Conservation (phyloP, 2,888 invertebrate genomes). For the Cosmopolites sordidus region DNA sequence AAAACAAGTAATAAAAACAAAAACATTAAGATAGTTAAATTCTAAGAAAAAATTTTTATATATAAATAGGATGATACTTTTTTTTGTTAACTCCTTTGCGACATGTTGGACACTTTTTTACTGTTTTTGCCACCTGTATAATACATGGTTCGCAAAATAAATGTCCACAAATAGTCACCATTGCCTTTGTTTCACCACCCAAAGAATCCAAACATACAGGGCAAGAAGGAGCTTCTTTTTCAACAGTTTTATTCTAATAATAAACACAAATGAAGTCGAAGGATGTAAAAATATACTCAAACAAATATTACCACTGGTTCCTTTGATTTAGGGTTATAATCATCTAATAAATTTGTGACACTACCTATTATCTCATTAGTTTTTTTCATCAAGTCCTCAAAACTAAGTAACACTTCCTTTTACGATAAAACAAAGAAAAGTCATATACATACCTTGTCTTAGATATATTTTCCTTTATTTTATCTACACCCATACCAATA, state of each 20-base stretch:
- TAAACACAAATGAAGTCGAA: background rate
- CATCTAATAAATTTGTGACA: conserved; percentile 8
- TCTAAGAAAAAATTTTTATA: too few relatives aligned
- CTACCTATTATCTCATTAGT: conserved; percentile 14
- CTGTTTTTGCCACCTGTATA: conserved; percentile 11
- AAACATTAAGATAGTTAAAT: too few relatives aligned
- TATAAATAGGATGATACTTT: conserved; percentile 29
- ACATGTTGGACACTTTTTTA: conserved; percentile 29
- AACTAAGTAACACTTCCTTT: too few relatives aligned
- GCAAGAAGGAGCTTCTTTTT: conserved; percentile 12
- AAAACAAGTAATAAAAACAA: too few relatives aligned
- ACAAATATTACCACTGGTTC: conserved; percentile 8
- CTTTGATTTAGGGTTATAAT: conserved; percentile 7
- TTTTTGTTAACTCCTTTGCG: conserved; percentile 24
- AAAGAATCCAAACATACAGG: conserved; percentile 28
- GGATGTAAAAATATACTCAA: background rate
- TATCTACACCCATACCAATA: conserved; percentile 6
- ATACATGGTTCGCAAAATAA: conserved; percentile 29
- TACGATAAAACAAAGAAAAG: conserved; percentile 1
- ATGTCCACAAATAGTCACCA: conserved; percentile 30
- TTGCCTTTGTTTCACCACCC: conserved; percentile 10
- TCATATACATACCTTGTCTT: conserved; percentile 2
- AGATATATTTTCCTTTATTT: conserved; percentile 9
- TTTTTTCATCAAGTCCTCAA: conserved; percentile 16
- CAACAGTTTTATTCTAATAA: background rate